Evolutionary conservation across 2,797 vertebrate species (phyloP).

Genomic region (Podarcis siculus): DNA sequence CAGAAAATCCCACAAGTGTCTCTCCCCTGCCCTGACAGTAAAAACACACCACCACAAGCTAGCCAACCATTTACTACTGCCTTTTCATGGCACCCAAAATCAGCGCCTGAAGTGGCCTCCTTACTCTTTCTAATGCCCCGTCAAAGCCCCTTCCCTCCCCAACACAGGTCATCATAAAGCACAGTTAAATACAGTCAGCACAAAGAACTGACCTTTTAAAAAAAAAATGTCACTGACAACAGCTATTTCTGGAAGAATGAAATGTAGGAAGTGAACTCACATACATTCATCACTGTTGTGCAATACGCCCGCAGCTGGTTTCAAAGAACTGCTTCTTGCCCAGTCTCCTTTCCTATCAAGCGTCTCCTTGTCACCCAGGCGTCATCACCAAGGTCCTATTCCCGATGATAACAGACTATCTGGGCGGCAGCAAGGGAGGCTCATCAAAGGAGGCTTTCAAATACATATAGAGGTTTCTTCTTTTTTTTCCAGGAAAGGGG

Average conservation of each 20-base stretch:
- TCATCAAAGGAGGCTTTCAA: not conserved
- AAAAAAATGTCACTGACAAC: not conserved
- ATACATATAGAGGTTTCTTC: not conserved
- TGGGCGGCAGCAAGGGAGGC: not conserved
- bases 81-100: no score
- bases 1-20: not conserved
- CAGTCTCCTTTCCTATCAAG: not conserved
- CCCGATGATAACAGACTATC: not conserved
- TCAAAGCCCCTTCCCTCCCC: not conserved
- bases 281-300: not conserved
- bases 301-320: not conserved
- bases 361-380: slow-evolving; percentile 6
- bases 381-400: not conserved
- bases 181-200: not conserved
- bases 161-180: not conserved
- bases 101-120: not conserved
- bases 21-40: not conserved
- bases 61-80: no score
- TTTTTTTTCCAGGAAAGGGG: not conserved
- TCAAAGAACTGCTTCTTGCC: not conserved
- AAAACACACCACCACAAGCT: not conserved
- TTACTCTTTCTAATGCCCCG: not conserved
- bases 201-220: not conserved
- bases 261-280: slow-evolving; percentile 4
- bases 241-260: not conserved